Conservation (phyloP, 2,888 invertebrate genomes). For the Aphodius granarius region DNA sequence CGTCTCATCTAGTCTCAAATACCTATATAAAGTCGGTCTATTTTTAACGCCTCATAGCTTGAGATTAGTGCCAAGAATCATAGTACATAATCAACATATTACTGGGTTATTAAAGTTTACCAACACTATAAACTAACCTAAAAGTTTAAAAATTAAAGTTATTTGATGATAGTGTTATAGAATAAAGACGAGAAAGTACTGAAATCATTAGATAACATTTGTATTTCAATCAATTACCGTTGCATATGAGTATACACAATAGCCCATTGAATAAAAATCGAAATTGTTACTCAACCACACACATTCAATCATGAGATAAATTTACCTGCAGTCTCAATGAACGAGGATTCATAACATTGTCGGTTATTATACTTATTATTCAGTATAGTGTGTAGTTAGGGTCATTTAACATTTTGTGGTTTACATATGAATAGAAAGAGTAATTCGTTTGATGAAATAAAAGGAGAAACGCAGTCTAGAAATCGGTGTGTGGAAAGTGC, state of each 20-base stretch:
- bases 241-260: neutral
- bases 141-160: too few relatives aligned
- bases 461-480: conserved; percentile 47
- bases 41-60: neutral
- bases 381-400: neutral
- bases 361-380: neutral
- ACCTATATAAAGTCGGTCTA: neutral
- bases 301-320: neutral
- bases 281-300: neutral
- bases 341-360: neutral
- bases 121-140: too few relatives aligned
- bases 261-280: neutral
- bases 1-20: neutral
- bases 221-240: neutral
- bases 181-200: neutral
- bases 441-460: conserved; percentile 15
- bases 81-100: too few relatives aligned
- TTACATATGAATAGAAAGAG: neutral
- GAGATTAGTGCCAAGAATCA: neutral
- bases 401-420: neutral
- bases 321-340: neutral
- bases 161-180: neutral
- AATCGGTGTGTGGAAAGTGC: conserved; percentile 48
- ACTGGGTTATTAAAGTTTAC: too few relatives aligned
- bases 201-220: neutral